A percentile compares a stretch with the other conserved stretches of the same genome.
Evolutionary conservation across 2,113 vertebrate genomes (phyloP).

Genomic region (Drymodes brunneopygia): DNA sequence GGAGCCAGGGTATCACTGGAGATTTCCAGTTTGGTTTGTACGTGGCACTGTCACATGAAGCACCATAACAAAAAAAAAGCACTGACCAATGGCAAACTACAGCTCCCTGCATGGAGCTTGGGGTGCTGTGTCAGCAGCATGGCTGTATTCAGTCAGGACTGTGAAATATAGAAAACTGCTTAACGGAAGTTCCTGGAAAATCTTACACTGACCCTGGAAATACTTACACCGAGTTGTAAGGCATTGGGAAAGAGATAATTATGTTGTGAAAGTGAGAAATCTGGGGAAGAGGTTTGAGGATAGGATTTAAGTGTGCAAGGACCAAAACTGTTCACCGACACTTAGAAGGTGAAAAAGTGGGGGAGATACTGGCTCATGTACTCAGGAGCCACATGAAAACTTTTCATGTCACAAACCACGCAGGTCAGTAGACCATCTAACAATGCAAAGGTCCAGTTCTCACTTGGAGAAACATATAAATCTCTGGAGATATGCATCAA

Average conservation of each 20-base stretch:
- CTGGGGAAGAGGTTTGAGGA: neutral
- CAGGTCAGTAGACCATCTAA: neutral
- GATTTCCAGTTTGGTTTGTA: neutral
- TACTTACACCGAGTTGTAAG: neutral
- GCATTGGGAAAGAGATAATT: neutral
- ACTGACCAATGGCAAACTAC: neutral
- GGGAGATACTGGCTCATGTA: neutral
- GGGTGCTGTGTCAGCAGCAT: accelerated
- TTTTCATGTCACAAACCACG: neutral
- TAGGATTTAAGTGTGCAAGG: neutral
- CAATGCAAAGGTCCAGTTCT: neutral
- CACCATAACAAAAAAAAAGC: accelerated
- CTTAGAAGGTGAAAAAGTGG: neutral
- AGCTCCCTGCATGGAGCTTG: neutral
- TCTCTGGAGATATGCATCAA: neutral
- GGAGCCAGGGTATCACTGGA: neutral
- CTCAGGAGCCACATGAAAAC: neutral
- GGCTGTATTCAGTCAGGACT: neutral
- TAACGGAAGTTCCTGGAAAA: neutral
- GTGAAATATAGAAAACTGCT: neutral
- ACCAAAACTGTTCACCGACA: neutral
- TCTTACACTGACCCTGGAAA: neutral
- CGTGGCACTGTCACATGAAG: accelerated
- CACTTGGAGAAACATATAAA: neutral
- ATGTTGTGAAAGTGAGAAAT: neutral